Base-by-base conservation (phyloP, 2,113 vertebrate genomes). In the Grallaria varia region DNA sequence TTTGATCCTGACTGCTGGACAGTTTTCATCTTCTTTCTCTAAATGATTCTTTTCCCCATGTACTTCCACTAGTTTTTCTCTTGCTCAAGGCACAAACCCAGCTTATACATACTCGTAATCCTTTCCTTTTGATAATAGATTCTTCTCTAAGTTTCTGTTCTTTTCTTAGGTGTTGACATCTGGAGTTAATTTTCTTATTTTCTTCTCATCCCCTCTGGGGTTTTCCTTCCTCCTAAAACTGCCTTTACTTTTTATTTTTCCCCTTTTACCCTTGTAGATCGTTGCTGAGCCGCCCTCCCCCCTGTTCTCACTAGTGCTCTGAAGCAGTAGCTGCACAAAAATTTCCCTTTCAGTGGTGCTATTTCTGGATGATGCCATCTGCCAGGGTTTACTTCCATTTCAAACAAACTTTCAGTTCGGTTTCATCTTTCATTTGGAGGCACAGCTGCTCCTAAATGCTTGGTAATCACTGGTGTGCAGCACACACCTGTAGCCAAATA, bases 371-470 rank as follows among this genome's bases (percentile, higher is more conserved):
- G 5, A 62, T 71, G 53, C 94, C 90, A 96, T 95, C 94, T 96
- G 96, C 80, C 58, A 86, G 91, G 72, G 78, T 95, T 94, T 84
- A 37, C 90, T 96, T 92, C 79, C 56, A 87, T 95, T 94, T 89
- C 90, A 91, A 93, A 95, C 84, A 87, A 95, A 94, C 84, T 95
- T 96, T 80, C 88, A 39, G 81, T 92, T 96, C 35, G 33, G 49
- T 89, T 92, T 92, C 84, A 45, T 91, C 89, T 68, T 69, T 84
- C 77, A 52, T 96, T 95, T 85, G 84, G 88, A 94, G 64, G 68
- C 88, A 64, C 86, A 91, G 88, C 96, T 97, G 95, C 94, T 91
- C 66, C 66, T 47, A 87, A 87, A 73, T 87, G 85, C 69, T 87
- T 53, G 85, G 91, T 91, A 95, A 95, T 96, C 90, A 75, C 92